Conservation (phyloP, 1,140 invertebrate genomes). For the Latrodectus geometricus region DNA sequence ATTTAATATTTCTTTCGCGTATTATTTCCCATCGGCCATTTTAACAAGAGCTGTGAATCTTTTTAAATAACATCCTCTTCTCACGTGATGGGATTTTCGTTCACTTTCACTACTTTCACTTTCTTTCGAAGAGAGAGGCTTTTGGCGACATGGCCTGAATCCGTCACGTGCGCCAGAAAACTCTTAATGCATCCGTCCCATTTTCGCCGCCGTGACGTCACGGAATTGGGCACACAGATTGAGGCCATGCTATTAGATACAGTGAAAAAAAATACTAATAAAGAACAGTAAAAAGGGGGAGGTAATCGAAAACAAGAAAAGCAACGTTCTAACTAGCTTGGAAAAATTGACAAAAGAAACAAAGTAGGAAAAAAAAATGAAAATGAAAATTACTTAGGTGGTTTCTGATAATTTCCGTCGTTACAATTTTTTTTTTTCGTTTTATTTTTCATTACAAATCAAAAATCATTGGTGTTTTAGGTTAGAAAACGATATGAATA, state of each 20-base stretch:
- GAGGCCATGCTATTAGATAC: constrained; percentile 16
- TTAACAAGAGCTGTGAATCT: no score
- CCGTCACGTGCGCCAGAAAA: neutral
- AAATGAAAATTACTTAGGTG: neutral
- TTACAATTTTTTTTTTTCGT: neutral
- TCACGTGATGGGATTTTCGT: constrained; percentile 15
- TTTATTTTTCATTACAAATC: no score
- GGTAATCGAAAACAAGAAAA: neutral
- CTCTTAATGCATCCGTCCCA: constrained; percentile 46
- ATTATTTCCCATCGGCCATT: no score
- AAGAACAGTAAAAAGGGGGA: neutral
- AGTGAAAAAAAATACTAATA: neutral
- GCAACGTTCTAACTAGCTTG: neutral
- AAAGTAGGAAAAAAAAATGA: neutral
- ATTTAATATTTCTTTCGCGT: no score
- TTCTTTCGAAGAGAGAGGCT: constrained; percentile 4
- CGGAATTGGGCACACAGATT: constrained; percentile 44
- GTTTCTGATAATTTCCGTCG: neutral
- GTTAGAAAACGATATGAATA: no score
- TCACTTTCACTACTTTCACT: constrained; percentile 12
- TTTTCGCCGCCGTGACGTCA: constrained; percentile 50
- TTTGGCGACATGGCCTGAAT: constrained; percentile 49
- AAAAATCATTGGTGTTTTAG: no score
- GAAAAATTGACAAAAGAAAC: neutral
- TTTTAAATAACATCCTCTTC: neutral